Base-by-base conservation (phyloP, 2,888 invertebrate genomes). In the Kuschelorhynchus macadamiae region DNA sequence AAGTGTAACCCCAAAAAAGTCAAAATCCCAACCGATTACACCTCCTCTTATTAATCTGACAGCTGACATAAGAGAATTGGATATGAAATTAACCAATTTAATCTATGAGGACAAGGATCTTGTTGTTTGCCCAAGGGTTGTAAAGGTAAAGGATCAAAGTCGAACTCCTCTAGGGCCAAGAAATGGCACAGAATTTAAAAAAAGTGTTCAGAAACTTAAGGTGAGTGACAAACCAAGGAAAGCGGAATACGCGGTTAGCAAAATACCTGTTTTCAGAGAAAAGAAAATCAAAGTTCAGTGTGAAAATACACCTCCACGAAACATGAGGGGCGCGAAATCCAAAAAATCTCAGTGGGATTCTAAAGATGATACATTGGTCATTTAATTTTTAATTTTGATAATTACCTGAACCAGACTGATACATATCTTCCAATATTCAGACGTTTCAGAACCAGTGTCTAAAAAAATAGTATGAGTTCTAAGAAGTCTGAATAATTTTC, bases 91-190 rank as follows among this genome's bases (percentile, higher is more conserved):
- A 59, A 86, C 85, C 2, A 80, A 88, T 49, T 79, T 88, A n/a
- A 87, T 89, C 71, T 88, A 88, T 81, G 88, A 88, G 83, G 88
- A 89, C 83, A 83, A 85, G 41, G 76, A 77, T 60, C 61, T 74
- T 17, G 71, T 70, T 3, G 72, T 71, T 12, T 74, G 74, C 47
- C 76, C 75, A 30, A 72, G 75, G 67, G 71, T 74, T 83, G 84
- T 79, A 79, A 77, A 76, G 71, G 39, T 85, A 14, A 77, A 72
- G 49, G 73, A 74, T 36, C 69, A 72, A 50, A 72, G 61, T 36
- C 74, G 82, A 21, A 81, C 80, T 8, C 82, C 83, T 9, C 67
- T 83, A 47, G 74, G 76, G 41, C 75, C 72, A 57, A 71, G 79
- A 33, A 81, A 82, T 72, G 53, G 65, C 7, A 71, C 74, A 16